Evolutionary conservation across 1,140 invertebrate genomes (phyloP).

Genomic region (Drosophila kohkoa): DNA sequence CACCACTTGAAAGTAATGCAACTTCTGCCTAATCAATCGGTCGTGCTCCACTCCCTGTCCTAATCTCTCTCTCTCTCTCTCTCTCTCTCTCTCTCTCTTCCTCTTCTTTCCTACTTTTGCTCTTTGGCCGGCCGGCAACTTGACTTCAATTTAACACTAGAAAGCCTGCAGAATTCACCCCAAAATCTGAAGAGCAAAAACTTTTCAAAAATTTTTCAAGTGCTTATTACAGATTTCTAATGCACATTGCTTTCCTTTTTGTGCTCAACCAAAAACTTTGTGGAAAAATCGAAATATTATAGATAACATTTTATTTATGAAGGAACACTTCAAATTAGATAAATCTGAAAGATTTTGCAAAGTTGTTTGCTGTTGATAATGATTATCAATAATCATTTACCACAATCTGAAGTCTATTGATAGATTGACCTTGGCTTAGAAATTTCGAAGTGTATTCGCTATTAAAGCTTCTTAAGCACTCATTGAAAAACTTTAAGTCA

Average conservation of each 20-base stretch:
- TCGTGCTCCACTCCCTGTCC: conserved; percentile 22
- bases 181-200: neutral
- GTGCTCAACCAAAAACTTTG: neutral
- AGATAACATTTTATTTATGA: too few relatives aligned
- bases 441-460: too few relatives aligned
- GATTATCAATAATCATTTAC: too few relatives aligned
- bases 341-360: too few relatives aligned
- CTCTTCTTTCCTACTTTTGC: neutral
- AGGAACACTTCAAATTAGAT: too few relatives aligned
- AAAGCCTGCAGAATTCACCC: conserved; percentile 27
- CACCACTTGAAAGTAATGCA: conserved; percentile 56
- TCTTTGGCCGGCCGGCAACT: conserved; percentile 32
- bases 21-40: conserved; percentile 67
- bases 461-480: too few relatives aligned
- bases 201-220: conserved; percentile 7
- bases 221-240: neutral
- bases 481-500: too few relatives aligned
- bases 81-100: too few relatives aligned
- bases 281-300: neutral
- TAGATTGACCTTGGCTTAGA: too few relatives aligned
- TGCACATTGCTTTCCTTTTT: neutral
- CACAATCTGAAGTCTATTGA: too few relatives aligned
- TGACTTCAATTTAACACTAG: conserved; percentile 52
- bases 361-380: too few relatives aligned
- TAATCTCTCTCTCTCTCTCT: neutral